These are phyloP conservation scores for Bradypus variegatus DNA, from an alignment of 2,797 vertebrate species.

Conservation along the genomic window DNA sequence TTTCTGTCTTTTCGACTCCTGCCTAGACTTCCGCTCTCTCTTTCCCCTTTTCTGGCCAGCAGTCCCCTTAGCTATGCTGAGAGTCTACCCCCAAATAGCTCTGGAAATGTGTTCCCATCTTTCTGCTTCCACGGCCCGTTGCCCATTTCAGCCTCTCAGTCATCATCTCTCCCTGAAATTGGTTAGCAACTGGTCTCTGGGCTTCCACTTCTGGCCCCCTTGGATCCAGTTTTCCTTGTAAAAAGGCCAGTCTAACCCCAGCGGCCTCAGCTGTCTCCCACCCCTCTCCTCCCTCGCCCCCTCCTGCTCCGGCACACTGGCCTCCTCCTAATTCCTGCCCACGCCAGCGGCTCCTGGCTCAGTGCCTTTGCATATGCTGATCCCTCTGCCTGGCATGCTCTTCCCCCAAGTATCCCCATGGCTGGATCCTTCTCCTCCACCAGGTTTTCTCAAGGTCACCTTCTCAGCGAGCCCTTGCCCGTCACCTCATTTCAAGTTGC, in stretches of 20 bases:
- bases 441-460: not conserved
- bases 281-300: not conserved
- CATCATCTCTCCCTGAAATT: not conserved
- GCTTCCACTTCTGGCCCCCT: not conserved
- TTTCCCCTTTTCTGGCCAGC: not conserved
- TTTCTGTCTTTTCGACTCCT: not conserved
- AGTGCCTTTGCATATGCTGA: not conserved
- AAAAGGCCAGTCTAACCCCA: not conserved
- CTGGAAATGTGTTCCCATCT: too few species aligned
- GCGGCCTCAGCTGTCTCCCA: not conserved
- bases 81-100: not conserved
- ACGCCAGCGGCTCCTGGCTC: not conserved
- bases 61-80: rapidly evolving
- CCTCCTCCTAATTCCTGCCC: not conserved
- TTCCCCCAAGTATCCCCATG: not conserved
- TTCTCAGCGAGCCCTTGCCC: not conserved
- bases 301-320: not conserved
- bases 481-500: not conserved
- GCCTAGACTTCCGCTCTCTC: not conserved
- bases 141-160: not conserved
- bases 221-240: not conserved
- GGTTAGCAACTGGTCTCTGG: not conserved
- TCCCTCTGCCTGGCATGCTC: not conserved
- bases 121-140: not conserved
- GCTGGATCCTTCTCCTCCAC: not conserved